Base-by-base conservation (phyloP, 2,888 invertebrate genomes). In the Xiphydria camelus region DNA sequence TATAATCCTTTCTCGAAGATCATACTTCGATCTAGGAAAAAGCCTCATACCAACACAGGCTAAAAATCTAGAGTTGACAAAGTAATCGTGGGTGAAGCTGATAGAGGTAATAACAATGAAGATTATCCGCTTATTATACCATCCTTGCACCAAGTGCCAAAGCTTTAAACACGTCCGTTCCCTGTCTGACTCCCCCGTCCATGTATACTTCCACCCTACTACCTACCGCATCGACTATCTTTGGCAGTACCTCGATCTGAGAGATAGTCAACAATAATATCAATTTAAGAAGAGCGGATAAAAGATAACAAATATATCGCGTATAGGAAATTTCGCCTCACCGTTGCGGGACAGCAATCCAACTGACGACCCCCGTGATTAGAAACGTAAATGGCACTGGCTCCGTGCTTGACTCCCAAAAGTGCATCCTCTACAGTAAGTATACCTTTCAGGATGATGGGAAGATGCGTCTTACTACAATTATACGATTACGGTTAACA, bases 281-380 rank as follows among this genome's bases (percentile, higher is more conserved):
- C n/a, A n/a, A n/a, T n/a, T n/a, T n/a, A n/a, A n/a, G n/a, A n/a
- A n/a, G n/a, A n/a, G n/a, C n/a, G n/a, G n/a, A n/a, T n/a, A n/a
- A n/a, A n/a, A n/a, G n/a, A n/a, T n/a, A n/a, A n/a, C n/a, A n/a
- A n/a, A n/a, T n/a, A n/a, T n/a, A n/a, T n/a, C n/a, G n/a, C n/a
- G n/a, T n/a, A n/a, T n/a, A n/a, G n/a, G n/a, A n/a, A n/a, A n/a
- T n/a, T n/a, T n/a, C 26, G 21, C 61, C 68, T 72, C 79, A 91
- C 91, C 43, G 93, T 83, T 9, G 94, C 85, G 9, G 91, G 88
- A 6, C 88, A 87, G n/a, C 86, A 83, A 68, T 94, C 94, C 21
- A 94, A 76, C 77, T 96, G 96, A 48, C 95, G 80, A 0, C 88
- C 96, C 1, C 96, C 96, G 73, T 96, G 96, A 76, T 96, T 96